Conservation (phyloP, 92 coral and sea anemone species). For the Metridium senile region DNA sequence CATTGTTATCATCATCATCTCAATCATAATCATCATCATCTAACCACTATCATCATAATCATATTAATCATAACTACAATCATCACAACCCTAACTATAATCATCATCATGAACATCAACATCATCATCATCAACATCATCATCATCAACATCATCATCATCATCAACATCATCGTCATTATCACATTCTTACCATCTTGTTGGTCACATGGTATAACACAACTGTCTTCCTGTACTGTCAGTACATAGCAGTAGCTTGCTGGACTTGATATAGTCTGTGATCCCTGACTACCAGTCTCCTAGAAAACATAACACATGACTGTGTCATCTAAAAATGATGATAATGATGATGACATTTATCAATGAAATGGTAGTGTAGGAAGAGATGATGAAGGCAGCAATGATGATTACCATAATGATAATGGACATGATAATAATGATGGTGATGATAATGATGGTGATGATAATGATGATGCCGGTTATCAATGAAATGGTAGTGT, state of each 20-base stretch:
- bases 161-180: background rate
- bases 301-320: background rate
- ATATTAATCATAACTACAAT: background rate
- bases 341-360: background rate
- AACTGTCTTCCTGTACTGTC: conserved; percentile 40
- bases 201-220: conserved; percentile 4
- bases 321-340: background rate
- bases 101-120: background rate
- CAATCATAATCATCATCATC: background rate
- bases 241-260: conserved; percentile 40
- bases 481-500: too few relatives aligned
- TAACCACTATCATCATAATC: background rate
- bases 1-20: background rate
- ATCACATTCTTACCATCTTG: background rate
- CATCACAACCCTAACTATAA: background rate
- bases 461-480: too few relatives aligned
- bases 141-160: background rate
- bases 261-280: background rate
- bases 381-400: too few relatives aligned
- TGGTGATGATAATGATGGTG: too few relatives aligned
- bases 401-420: too few relatives aligned
- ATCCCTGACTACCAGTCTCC: background rate
- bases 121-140: background rate
- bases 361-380: too few relatives aligned
- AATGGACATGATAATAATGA: too few relatives aligned